A percentile compares a stretch with the other conserved stretches of the same genome.
Evolutionary conservation across 2,113 vertebrate genomes (phyloP).

Genomic region (Percina caprodes): DNA sequence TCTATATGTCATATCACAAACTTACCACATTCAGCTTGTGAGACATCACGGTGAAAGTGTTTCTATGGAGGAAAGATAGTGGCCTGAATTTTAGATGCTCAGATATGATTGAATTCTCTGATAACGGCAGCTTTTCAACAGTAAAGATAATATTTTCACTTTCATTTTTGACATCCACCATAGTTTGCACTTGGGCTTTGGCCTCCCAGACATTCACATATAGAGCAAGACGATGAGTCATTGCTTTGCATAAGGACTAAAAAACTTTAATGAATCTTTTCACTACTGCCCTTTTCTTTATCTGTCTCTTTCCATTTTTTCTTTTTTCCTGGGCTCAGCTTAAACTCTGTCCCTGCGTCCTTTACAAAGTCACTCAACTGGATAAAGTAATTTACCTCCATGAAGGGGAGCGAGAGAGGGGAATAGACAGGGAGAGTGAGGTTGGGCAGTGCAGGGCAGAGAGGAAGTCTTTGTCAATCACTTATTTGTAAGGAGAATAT

Average conservation of each 20-base stretch:
- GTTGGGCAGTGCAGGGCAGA: background rate
- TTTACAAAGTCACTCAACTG: constrained; percentile 79
- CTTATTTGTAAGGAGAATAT: constrained; percentile 41
- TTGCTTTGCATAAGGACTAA: constrained; percentile 58
- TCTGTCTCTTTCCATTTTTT: constrained; percentile 56
- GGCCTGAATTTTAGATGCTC: constrained; percentile 17
- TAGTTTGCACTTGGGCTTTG: constrained; percentile 4
- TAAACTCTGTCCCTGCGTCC: constrained; percentile 69
- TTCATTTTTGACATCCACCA: background rate
- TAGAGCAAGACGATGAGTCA: constrained; percentile 65
- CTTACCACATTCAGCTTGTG: constrained; percentile 9
- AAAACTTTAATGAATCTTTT: constrained; percentile 75
- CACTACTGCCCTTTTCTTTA: constrained; percentile 61
- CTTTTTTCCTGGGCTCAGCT: constrained; percentile 73
- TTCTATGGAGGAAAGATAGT: background rate
- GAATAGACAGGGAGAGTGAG: constrained; percentile 11
- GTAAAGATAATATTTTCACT: background rate
- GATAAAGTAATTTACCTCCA: constrained; percentile 80
- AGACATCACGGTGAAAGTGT: constrained; percentile 1
- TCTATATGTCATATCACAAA: constrained; percentile 5
- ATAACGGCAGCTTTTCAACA: constrained; percentile 13
- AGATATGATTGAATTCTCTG: constrained; percentile 7
- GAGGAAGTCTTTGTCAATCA: constrained; percentile 45
- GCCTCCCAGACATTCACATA: constrained; percentile 41
- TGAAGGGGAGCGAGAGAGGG: constrained; percentile 53